A percentile compares a stretch with the other conserved stretches of the same genome.
Evolutionary conservation across 2,797 vertebrate species (phyloP).

Genomic region (Lates japonicus): DNA sequence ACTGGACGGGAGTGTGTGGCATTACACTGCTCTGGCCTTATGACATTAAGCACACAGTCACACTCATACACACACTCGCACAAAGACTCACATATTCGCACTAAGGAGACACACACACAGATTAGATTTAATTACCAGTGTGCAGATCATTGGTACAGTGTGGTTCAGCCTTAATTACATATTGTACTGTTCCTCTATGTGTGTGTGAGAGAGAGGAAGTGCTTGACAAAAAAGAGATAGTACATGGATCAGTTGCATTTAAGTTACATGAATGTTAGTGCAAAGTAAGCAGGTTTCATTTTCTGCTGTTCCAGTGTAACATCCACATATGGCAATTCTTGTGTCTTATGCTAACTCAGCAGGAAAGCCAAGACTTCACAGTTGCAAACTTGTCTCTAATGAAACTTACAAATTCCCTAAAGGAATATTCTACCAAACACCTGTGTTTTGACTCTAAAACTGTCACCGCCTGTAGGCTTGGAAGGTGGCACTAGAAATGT

Average conservation of each 20-base stretch:
- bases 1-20: conserved; percentile 71
- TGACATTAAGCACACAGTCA: conserved; percentile 71
- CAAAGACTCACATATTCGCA: conserved; percentile 42
- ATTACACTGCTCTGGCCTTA: conserved; percentile 72
- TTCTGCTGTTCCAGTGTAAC: conserved; percentile 33
- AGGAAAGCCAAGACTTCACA: conserved; percentile 7
- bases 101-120: conserved; percentile 51
- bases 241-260: conserved; percentile 33
- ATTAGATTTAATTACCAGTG: conserved; percentile 78
- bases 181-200: conserved; percentile 35
- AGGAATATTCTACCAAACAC: conserved; percentile 25
- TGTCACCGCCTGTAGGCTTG: neutral
- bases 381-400: conserved; percentile 6
- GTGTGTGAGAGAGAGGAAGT: neutral
- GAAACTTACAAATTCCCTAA: conserved; percentile 37
- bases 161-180: conserved; percentile 76
- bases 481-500: neutral
- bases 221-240: neutral
- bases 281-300: conserved; percentile 40
- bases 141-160: conserved; percentile 70
- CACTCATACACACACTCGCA: conserved; percentile 1
- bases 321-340: conserved; percentile 19
- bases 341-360: conserved; percentile 35
- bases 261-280: conserved; percentile 32
- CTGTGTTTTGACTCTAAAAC: conserved; percentile 1